Evolutionary conservation across 2,888 invertebrate species (phyloP).

Genomic region (Griposia aprilina): DNA sequence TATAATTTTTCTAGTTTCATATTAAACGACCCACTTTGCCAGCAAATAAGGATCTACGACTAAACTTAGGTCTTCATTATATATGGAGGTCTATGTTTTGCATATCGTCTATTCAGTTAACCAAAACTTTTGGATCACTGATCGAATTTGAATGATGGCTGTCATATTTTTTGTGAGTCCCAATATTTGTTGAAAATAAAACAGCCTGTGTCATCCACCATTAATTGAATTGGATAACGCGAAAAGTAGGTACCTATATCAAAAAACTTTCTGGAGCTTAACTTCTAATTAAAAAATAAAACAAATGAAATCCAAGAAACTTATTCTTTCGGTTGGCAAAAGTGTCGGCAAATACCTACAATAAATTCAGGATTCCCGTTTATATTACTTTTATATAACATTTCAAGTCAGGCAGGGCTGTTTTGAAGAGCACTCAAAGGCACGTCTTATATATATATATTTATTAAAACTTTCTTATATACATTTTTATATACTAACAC

Average conservation of each 20-base stretch:
- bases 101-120: conserved; percentile 20
- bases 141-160: conserved; percentile 17
- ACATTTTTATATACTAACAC: conserved; percentile 22
- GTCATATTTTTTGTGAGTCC: not conserved
- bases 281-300: not conserved
- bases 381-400: conserved; percentile 3
- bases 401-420: not conserved
- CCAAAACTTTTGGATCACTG: conserved; percentile 12
- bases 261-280: not conserved
- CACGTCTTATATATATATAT: not conserved
- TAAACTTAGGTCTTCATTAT: conserved; percentile 36
- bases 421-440: not conserved
- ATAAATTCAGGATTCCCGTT: not conserved
- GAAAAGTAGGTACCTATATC: not conserved
- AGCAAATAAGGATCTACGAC: conserved; percentile 33
- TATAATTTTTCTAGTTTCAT: conserved; percentile 10
- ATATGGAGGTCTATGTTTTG: conserved; percentile 41
- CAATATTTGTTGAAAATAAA: not conserved
- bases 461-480: not conserved
- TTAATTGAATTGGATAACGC: not conserved
- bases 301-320: not conserved
- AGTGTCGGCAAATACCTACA: not conserved
- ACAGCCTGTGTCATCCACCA: not conserved
- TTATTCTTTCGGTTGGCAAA: not conserved
- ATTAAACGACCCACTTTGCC: not conserved